Evolutionary conservation across 1,140 invertebrate genomes (phyloP), one percentile per base, ranked within the genome.

Genomic region (Scaptodrosophila lebanonensis): DNA sequence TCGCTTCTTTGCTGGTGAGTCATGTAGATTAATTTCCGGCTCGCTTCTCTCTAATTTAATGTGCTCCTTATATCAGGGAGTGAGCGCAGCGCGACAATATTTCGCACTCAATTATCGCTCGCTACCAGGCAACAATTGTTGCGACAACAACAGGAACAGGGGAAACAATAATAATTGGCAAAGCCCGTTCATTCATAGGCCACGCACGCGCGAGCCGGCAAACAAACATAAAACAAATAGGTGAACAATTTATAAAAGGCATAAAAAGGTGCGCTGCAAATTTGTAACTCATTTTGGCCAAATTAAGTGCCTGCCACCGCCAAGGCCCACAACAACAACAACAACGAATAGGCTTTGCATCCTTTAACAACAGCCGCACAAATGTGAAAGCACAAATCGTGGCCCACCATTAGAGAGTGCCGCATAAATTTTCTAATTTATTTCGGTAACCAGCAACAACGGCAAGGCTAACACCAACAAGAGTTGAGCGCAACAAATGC

Each of bases 271-370:
- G 39, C 13, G 29, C 44, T 60, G 49, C 32, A 60, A 76, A 76
- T 77, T 76, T 77, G 62, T 71, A 77, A 66, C 62, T 71, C 62
- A 77, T 66, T 77, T 75, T 65, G 54, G 39, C 50, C 63, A 67
- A 75, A 70, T 70, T 70, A 70, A 70, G 51, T 75, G 51, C 54
- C 32, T 47, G n/a, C n/a, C n/a, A n/a, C n/a, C n/a, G n/a, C n/a
- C n/a, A n/a, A n/a, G n/a, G n/a, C 38, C 17, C 17, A 11, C 17
- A 5, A 4, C 20, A 32, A 2, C 11, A 13, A 33, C 12, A 18
- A 15, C 45, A 36, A 30, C 20, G 3, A 35, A 43, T 29, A 6
- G 18, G 27, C 29, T n/a, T 32, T 45, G 54, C 47, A 57, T 54
- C 11, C 44, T 25, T 4, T 4, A 3, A 25, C 22, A 25, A 8